Evolutionary conservation across 2,113 vertebrate species (phyloP).

Genomic region (Zosterops lateralis): DNA sequence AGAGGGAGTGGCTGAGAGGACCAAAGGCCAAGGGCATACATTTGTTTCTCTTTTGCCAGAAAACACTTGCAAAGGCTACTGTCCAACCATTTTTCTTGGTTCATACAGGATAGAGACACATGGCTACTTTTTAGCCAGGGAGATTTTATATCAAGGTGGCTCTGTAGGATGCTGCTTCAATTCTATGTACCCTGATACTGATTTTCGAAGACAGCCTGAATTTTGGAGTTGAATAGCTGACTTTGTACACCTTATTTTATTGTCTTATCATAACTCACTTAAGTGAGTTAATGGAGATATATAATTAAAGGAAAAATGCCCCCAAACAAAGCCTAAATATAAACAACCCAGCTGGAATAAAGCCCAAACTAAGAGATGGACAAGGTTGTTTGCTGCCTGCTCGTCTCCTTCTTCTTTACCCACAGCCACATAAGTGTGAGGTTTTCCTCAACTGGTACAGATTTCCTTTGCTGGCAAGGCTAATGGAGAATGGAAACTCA

Average conservation of each 20-base stretch:
- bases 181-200: neutral
- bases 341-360: neutral
- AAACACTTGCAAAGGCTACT: neutral
- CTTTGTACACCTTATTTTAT: neutral
- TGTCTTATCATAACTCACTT: neutral
- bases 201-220: neutral
- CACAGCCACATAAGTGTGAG: neutral
- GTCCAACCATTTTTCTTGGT: neutral
- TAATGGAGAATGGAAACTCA: neutral
- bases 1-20: neutral
- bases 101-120: neutral
- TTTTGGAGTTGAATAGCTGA: neutral
- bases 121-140: neutral
- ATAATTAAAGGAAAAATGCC: neutral
- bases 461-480: neutral
- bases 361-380: neutral
- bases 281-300: neutral
- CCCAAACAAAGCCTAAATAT: neutral
- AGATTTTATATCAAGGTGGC: neutral
- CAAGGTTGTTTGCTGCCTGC: neutral
- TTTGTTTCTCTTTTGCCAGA: neutral
- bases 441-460: neutral
- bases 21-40: rapidly evolving
- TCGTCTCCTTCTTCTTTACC: neutral
- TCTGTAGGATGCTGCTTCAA: neutral